A percentile compares a stretch with the other conserved stretches of the same genome.
These are phyloP conservation scores for Tortricodes alternella DNA, from an alignment of 2,888 invertebrate species.

Conservation along the genomic window DNA sequence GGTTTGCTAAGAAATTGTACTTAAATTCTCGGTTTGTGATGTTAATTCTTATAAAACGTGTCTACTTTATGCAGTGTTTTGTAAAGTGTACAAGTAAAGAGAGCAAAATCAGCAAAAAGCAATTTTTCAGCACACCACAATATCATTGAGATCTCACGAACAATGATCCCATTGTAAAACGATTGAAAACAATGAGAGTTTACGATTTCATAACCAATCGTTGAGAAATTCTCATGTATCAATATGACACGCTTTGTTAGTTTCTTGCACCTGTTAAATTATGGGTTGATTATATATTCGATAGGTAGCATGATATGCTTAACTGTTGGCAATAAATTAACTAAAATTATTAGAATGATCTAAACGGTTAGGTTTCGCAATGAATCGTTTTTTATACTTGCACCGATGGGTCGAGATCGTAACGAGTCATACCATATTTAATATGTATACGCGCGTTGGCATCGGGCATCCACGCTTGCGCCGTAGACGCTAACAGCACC, in stretches of 20 bases:
- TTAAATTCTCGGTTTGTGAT: too few species aligned
- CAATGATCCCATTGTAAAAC: conserved; percentile 63
- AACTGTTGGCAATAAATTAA: too few species aligned
- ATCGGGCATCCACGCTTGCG: conserved; percentile 88
- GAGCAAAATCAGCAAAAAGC: conserved; percentile 1
- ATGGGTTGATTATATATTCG: conserved; percentile 26
- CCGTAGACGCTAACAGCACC: conserved; percentile 79
- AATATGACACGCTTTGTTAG: conserved; percentile 40
- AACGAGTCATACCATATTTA: conserved; percentile 82
- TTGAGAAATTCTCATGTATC: conserved; percentile 70
- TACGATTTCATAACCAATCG: conserved; percentile 69
- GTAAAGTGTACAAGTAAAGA: neutral
- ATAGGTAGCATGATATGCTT: conserved; percentile 14
- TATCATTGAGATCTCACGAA: conserved; percentile 46
- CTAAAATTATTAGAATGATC: too few species aligned
- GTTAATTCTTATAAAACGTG: too few species aligned
- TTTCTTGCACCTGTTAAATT: conserved; percentile 50
- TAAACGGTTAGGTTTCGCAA: too few species aligned
- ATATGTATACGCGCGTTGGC: conserved; percentile 86
- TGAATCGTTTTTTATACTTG: too few species aligned
- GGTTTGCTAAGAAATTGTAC: too few species aligned
- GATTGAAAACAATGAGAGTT: conserved; percentile 68
- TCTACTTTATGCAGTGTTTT: neutral
- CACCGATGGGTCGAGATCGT: neutral
- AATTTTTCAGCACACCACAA: conserved; percentile 15